Conservation (phyloP, 2,888 invertebrate species). For the Pandemis cinnamomeana region DNA sequence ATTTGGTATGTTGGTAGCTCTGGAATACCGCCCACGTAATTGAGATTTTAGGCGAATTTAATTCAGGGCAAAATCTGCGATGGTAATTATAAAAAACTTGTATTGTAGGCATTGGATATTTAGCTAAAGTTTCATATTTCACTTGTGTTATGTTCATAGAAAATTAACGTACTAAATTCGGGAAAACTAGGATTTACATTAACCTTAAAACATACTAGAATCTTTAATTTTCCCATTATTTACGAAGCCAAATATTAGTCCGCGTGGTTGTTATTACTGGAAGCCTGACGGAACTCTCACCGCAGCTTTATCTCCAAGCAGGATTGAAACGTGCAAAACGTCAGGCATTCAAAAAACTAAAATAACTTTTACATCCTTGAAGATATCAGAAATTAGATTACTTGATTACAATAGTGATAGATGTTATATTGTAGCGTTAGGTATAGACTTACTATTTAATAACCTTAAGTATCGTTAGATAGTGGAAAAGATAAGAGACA, state of each 20-base stretch:
- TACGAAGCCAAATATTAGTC: neutral
- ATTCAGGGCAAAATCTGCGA: no score
- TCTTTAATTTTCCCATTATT: neutral
- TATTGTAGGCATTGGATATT: no score
- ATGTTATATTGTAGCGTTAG: neutral
- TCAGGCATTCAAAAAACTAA: constrained; percentile 13
- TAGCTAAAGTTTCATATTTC: neutral
- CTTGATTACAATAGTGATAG: neutral
- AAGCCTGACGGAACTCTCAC: constrained; percentile 7
- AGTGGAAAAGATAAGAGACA: constrained; percentile 15
- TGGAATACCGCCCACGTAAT: no score
- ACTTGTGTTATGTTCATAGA: no score
- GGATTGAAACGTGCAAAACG: constrained; percentile 13
- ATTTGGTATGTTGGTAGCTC: no score
- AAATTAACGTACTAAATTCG: neutral
- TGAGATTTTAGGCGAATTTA: no score
- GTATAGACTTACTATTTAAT: neutral
- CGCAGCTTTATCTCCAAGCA: neutral
- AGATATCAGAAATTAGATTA: neutral
- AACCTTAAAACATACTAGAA: neutral
- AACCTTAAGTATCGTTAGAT: constrained; percentile 21
- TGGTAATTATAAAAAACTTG: no score
- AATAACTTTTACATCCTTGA: neutral
- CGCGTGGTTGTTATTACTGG: neutral
- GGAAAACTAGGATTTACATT: neutral